These are phyloP conservation scores for Microcebus griseorufus DNA, from an alignment of 2,113 vertebrate genomes.

Conservation along the genomic window DNA sequence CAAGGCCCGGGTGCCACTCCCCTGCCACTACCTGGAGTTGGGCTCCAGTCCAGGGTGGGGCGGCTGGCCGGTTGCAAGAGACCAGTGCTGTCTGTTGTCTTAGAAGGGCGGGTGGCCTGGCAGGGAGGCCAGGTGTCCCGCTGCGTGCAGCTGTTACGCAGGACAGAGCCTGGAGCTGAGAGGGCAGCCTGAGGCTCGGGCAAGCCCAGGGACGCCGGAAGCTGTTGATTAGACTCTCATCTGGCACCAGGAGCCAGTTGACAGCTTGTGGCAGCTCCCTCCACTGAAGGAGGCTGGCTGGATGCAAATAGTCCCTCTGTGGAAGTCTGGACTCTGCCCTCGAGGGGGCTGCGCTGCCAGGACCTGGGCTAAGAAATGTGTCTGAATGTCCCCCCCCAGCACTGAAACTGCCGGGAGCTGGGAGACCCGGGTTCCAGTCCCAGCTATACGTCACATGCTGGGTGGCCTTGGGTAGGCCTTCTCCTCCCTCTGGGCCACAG, in stretches of 20 bases:
- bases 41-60: not conserved
- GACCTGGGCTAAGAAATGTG: not conserved
- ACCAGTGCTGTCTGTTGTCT: conserved; percentile 14
- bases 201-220: conserved; percentile 65
- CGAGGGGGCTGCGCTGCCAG: not conserved
- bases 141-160: conserved; percentile 50
- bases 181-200: conserved; percentile 52
- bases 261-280: conserved; percentile 58
- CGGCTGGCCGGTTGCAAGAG: not conserved
- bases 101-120: conserved; percentile 10
- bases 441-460: not conserved
- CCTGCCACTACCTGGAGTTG: not conserved
- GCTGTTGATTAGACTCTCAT: conserved; percentile 51
- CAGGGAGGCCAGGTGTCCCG: conserved; percentile 54
- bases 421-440: not conserved
- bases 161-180: conserved; percentile 37
- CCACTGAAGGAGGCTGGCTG: not conserved
- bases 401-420: not conserved
- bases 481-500: not conserved
- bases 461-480: not conserved
- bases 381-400: not conserved
- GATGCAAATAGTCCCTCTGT: not conserved
- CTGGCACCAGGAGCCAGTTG: conserved; percentile 44
- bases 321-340: not conserved
- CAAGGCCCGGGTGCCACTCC: not conserved